These are phyloP conservation scores for Tachina fera DNA, from an alignment of 2,888 invertebrate genomes.

Conservation along the genomic window DNA sequence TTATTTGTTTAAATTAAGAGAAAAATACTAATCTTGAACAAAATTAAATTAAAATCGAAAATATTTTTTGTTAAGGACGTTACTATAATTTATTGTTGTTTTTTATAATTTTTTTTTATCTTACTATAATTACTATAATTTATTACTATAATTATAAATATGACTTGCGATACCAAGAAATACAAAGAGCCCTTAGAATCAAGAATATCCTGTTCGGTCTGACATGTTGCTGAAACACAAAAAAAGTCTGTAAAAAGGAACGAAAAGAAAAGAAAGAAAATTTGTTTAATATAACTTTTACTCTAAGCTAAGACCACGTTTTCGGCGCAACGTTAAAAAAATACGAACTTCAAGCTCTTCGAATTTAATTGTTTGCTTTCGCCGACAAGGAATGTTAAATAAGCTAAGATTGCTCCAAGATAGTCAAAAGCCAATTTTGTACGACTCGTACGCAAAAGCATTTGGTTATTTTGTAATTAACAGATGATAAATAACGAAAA, in stretches of 20 bases:
- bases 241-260: not conserved
- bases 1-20: too few species aligned
- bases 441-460: constrained; percentile 20
- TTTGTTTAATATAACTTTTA: not conserved
- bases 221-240: not conserved
- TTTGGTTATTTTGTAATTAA: constrained; percentile 36
- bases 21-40: too few species aligned
- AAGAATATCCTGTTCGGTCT: too few species aligned
- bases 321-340: too few species aligned
- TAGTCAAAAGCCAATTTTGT: not conserved
- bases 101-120: too few species aligned
- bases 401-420: not conserved
- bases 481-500: constrained; percentile 9
- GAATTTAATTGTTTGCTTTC: not conserved
- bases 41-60: too few species aligned
- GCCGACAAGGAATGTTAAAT: not conserved
- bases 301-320: not conserved
- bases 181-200: too few species aligned
- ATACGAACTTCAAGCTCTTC: not conserved
- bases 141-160: too few species aligned
- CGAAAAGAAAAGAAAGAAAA: not conserved
- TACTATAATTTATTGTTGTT: too few species aligned
- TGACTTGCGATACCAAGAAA: too few species aligned
- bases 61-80: too few species aligned
- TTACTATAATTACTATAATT: too few species aligned